Evolutionary conservation across 2,797 vertebrate species (phyloP).

Genomic region (Phataginus tricuspis): DNA sequence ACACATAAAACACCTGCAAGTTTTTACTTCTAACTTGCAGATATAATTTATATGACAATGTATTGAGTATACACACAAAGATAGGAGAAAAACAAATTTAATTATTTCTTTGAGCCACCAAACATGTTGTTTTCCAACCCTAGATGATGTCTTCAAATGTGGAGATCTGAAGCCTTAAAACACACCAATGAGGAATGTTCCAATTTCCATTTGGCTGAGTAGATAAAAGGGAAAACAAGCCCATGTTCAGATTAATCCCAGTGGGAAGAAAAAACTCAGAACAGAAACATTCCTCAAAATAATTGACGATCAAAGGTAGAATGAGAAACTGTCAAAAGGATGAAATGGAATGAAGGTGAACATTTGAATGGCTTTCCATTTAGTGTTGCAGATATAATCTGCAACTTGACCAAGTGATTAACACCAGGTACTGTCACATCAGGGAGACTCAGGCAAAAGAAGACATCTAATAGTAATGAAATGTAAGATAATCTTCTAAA

Average conservation of each 20-base stretch:
- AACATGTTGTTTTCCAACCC: not conserved
- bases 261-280: not conserved
- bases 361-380: not conserved
- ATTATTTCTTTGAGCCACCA: not conserved
- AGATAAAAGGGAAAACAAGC: not conserved
- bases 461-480: not conserved
- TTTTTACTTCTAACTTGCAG: not conserved
- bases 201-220: not conserved
- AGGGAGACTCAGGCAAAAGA: not conserved
- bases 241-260: not conserved
- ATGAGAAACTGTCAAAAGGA: not conserved
- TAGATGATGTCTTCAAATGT: not conserved
- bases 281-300: not conserved
- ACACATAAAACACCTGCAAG: not conserved
- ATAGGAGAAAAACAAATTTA: not conserved
- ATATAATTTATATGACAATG: not conserved
- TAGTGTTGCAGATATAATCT: not conserved
- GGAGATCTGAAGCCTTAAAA: not conserved
- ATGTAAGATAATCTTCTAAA: not conserved
- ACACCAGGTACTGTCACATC: not conserved
- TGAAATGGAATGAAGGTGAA: not conserved
- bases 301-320: not conserved
- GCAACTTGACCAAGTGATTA: not conserved
- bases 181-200: not conserved
- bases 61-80: not conserved